A percentile compares a stretch with the other conserved stretches of the same genome.
phyloP scores from a whole-genome alignment of 2,113 vertebrate genomes.

The Clinocottus analis region DNA sequence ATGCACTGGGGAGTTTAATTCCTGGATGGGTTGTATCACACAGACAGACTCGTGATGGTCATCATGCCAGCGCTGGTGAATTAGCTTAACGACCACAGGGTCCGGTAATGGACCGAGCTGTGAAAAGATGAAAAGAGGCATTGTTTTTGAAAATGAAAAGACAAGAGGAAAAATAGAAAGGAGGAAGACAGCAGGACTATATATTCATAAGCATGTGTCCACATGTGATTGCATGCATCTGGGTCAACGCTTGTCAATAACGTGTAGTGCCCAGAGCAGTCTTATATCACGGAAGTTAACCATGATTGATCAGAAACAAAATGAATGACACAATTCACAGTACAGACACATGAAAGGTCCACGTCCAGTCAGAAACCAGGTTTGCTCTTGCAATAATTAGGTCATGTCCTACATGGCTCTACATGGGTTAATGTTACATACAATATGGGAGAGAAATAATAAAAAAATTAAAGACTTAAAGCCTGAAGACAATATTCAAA shows the following conservation, averaged over 20 bases:
- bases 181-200: neutral
- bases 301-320: slow-evolving; percentile 42
- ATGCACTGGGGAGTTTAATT: slow-evolving; percentile 21
- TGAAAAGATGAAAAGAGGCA: slow-evolving; percentile 20
- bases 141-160: neutral
- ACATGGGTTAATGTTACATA: neutral
- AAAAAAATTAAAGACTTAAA: neutral
- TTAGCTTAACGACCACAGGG: slow-evolving; percentile 1
- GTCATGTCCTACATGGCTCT: neutral
- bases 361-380: too few species aligned
- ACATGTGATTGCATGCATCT: slow-evolving; percentile 30
- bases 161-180: slow-evolving; percentile 1
- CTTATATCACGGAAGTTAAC: slow-evolving; percentile 41
- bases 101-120: neutral
- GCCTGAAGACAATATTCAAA: neutral
- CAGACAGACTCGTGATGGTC: slow-evolving; percentile 25
- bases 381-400: neutral
- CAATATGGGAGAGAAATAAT: neutral
- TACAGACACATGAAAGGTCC: neutral
- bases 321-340: slow-evolving; percentile 30
- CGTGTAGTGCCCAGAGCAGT: slow-evolving; percentile 39
- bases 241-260: slow-evolving; percentile 64
- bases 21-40: slow-evolving; percentile 24
- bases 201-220: slow-evolving; percentile 5
- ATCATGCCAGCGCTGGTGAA: neutral